phyloP scores from a whole-genome alignment of 2,113 vertebrate genomes.

The Guaruba guarouba region DNA sequence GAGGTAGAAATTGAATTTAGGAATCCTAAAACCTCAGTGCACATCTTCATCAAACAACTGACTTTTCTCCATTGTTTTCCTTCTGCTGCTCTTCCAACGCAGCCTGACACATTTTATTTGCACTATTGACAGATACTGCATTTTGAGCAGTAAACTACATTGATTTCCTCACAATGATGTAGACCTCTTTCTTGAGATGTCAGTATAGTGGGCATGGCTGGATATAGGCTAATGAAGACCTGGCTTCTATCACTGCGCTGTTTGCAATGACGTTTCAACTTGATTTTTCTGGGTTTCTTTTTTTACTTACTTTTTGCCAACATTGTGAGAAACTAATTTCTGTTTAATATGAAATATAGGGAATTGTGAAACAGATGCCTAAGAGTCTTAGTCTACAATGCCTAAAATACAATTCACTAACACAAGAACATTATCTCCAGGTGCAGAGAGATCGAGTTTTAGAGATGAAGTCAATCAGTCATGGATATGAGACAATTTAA shows the following conservation, averaged over 20 bases:
- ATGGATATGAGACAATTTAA: not conserved
- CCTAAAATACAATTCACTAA: not conserved
- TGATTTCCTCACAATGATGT: not conserved
- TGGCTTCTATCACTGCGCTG: not conserved
- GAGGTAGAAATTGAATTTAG: not conserved
- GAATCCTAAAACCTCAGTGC: not conserved
- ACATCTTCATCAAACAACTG: not conserved
- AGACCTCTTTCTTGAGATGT: not conserved
- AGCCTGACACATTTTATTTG: not conserved
- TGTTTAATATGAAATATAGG: not conserved
- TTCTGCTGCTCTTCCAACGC: not conserved
- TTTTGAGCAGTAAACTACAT: not conserved
- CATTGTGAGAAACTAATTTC: not conserved
- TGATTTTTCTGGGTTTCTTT: not conserved
- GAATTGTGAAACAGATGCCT: not conserved
- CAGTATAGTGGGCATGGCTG: not conserved
- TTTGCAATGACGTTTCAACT: not conserved
- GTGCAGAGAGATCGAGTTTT: not conserved
- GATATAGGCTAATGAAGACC: not conserved
- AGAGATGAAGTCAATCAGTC: not conserved
- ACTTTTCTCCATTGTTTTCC: not conserved
- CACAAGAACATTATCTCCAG: not conserved
- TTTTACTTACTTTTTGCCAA: not conserved
- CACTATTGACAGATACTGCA: not conserved
- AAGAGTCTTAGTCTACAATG: not conserved